Base-by-base conservation (phyloP, 2,113 vertebrate species). In the Numida meleagris region DNA sequence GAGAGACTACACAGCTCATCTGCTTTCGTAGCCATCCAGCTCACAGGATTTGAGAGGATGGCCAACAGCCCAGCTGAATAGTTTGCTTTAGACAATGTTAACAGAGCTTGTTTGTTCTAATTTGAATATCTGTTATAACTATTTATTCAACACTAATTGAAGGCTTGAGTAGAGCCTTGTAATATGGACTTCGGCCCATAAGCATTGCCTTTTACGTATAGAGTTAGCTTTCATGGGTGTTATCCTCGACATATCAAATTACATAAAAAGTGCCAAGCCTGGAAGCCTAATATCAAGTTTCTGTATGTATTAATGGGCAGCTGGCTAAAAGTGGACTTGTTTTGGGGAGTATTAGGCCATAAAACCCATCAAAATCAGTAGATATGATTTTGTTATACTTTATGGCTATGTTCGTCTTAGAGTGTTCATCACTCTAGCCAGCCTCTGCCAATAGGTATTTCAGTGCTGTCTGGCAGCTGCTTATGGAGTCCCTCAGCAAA, bases 111-210 rank as follows among this genome's bases (percentile, higher is more conserved):
- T 68, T 90, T 82, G 53, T 61, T 84, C 31, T 42, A 77, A 88
- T 86, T 78, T 86, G 4, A 51, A 70, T 94, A 82, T 82, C 48
- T 61, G 29, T 90, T 79, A 68, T 27, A 89, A 20, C 5, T 86
- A 11, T 86, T 92, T 87, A 79, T 76, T 84, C 74, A 88, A 33
- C 45, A 57, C 4, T 94, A 89, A 85, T 45, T 90, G 58, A 89
- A 25, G 45, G 86, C 29, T 82, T 42, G 46, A 76, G 31, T 31
- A 75, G 46, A 63, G 31, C 81, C 81, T 83, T 84, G 10, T 51
- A 33, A 53, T 27, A 55, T 36, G 34, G 59, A 81, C 7, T 73
- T 55, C 12, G 53, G 76, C 46, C 88, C n/a, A 61, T 3, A 14
- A 87, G 34, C 16, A 19, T 89, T 11, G 3, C 58, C 58, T 85